Conservation (phyloP, 2,888 invertebrate genomes). For the Stratiomys singularior region DNA sequence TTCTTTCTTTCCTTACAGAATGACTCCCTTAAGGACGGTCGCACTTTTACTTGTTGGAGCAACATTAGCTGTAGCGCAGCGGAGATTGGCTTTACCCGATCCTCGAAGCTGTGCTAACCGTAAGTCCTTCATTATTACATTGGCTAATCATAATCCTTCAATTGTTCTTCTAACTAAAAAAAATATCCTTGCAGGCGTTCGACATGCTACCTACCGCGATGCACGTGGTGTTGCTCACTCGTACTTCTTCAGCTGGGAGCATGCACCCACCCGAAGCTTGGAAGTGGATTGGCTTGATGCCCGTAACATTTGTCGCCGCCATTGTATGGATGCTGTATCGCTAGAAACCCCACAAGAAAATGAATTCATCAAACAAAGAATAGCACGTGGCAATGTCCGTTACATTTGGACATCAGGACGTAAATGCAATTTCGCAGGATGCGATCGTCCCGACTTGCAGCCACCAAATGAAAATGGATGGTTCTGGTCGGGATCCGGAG, state of each 20-base stretch:
- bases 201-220: slow-evolving; percentile 88
- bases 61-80: slow-evolving; percentile 78
- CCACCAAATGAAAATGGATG: slow-evolving; percentile 89
- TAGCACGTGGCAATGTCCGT: slow-evolving; percentile 79
- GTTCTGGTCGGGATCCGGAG: slow-evolving; percentile 95
- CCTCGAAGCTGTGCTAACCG: slow-evolving; percentile 89
- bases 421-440: slow-evolving; percentile 92
- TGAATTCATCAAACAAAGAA: slow-evolving; percentile 88
- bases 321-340: slow-evolving; percentile 94
- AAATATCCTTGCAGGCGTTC: slow-evolving; percentile 79
- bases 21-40: slow-evolving; percentile 61
- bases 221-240: slow-evolving; percentile 88
- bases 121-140: slow-evolving; percentile 73
- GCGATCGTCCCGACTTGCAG: slow-evolving; percentile 82
- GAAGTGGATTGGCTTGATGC: slow-evolving; percentile 93
- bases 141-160: too few relatives aligned
- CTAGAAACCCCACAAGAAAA: slow-evolving; percentile 91
- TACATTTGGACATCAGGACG: slow-evolving; percentile 94
- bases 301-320: slow-evolving; percentile 89
- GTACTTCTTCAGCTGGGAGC: slow-evolving; percentile 95
- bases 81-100: slow-evolving; percentile 87
- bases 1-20: too few relatives aligned
- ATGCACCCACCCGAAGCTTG: slow-evolving; percentile 80
- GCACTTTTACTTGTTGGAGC: slow-evolving; percentile 75
- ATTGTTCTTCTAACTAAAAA: too few relatives aligned